A percentile compares a stretch with the other conserved stretches of the same genome.
Conservation (phyloP, 1,140 invertebrate species). For the Orchestia grillus region DNA sequence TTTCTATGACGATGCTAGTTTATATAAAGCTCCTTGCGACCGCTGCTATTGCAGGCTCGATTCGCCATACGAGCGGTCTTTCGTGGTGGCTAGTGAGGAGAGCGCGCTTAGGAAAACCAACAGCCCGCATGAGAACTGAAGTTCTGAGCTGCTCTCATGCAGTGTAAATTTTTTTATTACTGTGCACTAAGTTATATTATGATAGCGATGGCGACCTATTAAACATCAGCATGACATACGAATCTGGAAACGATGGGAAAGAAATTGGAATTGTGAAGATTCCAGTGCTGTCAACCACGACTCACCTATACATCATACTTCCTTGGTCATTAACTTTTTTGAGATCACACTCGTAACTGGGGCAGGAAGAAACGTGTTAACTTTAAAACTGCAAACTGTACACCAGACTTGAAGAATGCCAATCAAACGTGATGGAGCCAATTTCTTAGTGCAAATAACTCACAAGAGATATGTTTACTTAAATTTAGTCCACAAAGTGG, state of each 20-base stretch:
- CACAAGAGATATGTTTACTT: too few species aligned
- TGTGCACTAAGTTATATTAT: background rate
- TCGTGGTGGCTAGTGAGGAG: background rate
- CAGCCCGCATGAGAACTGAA: background rate
- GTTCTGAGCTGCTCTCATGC: background rate
- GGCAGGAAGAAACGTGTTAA: too few species aligned
- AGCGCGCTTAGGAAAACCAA: background rate
- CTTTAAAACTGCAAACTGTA: too few species aligned
- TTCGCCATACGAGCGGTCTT: background rate
- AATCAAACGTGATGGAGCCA: too few species aligned
- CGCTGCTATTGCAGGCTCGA: background rate
- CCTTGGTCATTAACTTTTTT: too few species aligned
- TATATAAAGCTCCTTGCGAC: slow-evolving; percentile 3
- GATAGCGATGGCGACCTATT: background rate
- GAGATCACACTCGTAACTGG: too few species aligned
- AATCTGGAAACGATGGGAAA: background rate
- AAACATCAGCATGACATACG: background rate
- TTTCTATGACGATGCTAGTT: slow-evolving; percentile 40
- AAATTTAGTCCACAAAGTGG: too few species aligned
- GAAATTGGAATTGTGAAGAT: too few species aligned
- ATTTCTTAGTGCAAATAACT: too few species aligned
- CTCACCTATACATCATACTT: too few species aligned
- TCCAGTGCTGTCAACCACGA: too few species aligned
- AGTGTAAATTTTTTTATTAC: background rate
- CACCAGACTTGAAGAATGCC: too few species aligned